Evolutionary conservation across 1,140 invertebrate species (phyloP).

Genomic region (Drosophila grimshawi): DNA sequence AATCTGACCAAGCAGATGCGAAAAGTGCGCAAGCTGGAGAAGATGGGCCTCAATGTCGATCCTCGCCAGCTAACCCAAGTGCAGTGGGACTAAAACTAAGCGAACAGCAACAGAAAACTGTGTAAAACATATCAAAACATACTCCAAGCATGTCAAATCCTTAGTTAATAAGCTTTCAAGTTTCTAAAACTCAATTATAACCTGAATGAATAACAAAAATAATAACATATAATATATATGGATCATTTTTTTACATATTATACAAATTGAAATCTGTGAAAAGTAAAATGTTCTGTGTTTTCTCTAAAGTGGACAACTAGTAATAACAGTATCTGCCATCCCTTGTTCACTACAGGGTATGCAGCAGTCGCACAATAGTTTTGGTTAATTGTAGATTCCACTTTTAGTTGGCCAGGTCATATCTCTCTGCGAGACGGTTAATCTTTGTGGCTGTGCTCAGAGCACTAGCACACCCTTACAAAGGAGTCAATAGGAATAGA

Average conservation of each 20-base stretch:
- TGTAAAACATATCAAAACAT: slow-evolving; percentile 64
- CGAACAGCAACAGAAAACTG: slow-evolving; percentile 12
- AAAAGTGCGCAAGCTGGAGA: slow-evolving; percentile 71
- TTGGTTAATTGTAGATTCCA: slow-evolving; percentile 43
- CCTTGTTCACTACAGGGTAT: neutral
- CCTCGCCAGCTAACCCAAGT: slow-evolving; percentile 46
- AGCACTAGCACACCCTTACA: neutral
- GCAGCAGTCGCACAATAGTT: neutral
- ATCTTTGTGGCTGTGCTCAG: neutral
- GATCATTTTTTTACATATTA: slow-evolving; percentile 6
- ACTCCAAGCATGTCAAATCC: slow-evolving; percentile 69
- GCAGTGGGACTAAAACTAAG: slow-evolving; percentile 45
- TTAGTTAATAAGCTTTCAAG: slow-evolving; percentile 55
- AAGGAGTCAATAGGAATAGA: slow-evolving; percentile 3
- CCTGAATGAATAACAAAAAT: slow-evolving; percentile 8
- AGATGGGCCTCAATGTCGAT: slow-evolving; percentile 65
- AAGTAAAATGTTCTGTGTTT: neutral
- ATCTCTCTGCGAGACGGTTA: slow-evolving; percentile 4
- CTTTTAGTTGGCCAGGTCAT: slow-evolving; percentile 13
- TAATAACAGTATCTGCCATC: too few relatives aligned
- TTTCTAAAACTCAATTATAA: slow-evolving; percentile 69
- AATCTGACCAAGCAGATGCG: slow-evolving; percentile 66
- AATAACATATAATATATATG: neutral
- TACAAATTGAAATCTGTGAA: slow-evolving; percentile 19
- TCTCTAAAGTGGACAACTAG: neutral